Evolutionary conservation across 2,888 invertebrate species (phyloP), one percentile per base, ranked within the genome.

Genomic region (Caenorhabditis japonica): DNA sequence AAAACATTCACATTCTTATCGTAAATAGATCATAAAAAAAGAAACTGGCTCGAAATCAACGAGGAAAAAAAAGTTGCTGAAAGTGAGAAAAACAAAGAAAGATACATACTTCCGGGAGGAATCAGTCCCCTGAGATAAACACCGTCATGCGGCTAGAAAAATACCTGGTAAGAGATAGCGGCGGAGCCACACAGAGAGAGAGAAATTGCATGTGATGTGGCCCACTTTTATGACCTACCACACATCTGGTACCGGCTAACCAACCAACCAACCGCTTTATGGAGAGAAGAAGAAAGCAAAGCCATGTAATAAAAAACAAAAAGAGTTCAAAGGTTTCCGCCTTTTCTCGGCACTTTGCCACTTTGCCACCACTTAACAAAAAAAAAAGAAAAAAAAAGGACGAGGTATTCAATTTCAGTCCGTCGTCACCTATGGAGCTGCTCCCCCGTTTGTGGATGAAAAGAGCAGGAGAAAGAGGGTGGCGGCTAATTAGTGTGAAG

Each of bases 181-280:
- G 21, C 12, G 30, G 30, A 13, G 51, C 52, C 36, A 19, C 27
- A 13, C 12, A 53, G 68, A 46, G 21, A 36, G 41, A 33, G 19
- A 12, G 68, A 68, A 38, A 36, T 47, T 41, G 33, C 33, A 15
- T 43, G 55, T 64, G 55, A 64, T 64, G 64, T 64, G 64, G 56
- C 64, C 64, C 55, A 55, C 38, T 64, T 64, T 64, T 64, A 64
- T 64, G 64, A 56, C 56, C 64, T 64, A 25, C 47, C 64, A 49
- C n/a, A n/a, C 64, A 64, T 64, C 64, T 64, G 64, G 64, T 56
- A 56, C 47, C 23, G 64, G 64, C 41, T 64, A 64, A 49, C 33
- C 55, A 49, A 56, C 47, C 23, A 56, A 56, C 41, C 56, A 64
- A 49, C 33, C 55, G 56, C 55, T 64, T 49, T 64, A 55, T 64